A percentile compares a stretch with the other conserved stretches of the same genome.
Conservation (phyloP, 2,888 invertebrate species). For the Eudasyphora cyanicolor region DNA sequence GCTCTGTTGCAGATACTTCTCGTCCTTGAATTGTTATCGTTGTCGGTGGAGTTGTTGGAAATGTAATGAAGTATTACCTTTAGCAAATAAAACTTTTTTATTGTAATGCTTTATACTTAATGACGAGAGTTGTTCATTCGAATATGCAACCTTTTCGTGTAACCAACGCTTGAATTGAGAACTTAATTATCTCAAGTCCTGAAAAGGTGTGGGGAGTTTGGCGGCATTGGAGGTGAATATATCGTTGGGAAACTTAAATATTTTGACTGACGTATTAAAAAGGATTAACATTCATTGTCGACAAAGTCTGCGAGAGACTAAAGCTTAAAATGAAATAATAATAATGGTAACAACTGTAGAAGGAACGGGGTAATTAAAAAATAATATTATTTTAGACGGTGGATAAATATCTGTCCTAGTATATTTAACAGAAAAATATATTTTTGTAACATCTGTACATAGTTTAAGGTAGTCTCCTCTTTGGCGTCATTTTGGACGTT, state of each 20-base stretch:
- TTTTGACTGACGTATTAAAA: slow-evolving; percentile 43
- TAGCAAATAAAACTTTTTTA: slow-evolving; percentile 26
- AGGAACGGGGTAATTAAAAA: slow-evolving; percentile 56
- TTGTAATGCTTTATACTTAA: slow-evolving; percentile 32
- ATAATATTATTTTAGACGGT: slow-evolving; percentile 55
- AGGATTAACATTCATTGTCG: slow-evolving; percentile 60
- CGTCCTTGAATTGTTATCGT: slow-evolving; percentile 2
- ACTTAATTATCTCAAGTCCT: slow-evolving; percentile 65
- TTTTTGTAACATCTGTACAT: no score
- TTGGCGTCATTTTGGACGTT: no score
- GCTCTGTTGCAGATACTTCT: slow-evolving; percentile 14
- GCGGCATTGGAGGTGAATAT: background rate
- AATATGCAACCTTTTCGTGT: slow-evolving; percentile 1
- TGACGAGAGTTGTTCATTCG: background rate
- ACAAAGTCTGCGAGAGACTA: slow-evolving; percentile 25
- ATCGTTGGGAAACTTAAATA: slow-evolving; percentile 17
- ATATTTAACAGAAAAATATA: no score
- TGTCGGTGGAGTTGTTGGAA: background rate
- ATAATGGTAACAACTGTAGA: slow-evolving; percentile 9
- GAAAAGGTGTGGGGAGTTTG: background rate
- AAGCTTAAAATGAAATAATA: slow-evolving; percentile 35
- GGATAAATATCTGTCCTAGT: no score
- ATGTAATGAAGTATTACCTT: slow-evolving; percentile 41
- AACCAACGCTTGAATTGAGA: slow-evolving; percentile 57
- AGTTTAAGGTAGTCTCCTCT: no score